Evolutionary conservation across 1,140 invertebrate genomes (phyloP), one percentile per base, ranked within the genome.

Genomic region (Zaprionus davidi): DNA sequence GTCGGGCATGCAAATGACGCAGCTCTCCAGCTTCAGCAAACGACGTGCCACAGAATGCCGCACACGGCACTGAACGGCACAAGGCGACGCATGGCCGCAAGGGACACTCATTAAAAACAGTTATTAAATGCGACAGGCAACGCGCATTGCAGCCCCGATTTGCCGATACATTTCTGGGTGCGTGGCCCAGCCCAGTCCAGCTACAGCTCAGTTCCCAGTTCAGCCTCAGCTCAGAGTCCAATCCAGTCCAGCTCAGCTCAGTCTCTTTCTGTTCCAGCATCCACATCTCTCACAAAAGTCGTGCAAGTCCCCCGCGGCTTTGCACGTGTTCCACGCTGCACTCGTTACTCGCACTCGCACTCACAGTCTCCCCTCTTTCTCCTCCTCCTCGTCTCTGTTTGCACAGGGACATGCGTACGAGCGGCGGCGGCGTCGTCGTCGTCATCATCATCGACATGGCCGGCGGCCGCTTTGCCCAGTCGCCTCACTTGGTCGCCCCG

Each of bases 71-170:
- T 24, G 24, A 36, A 34, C n/a, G 38, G 24, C 38, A 46, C 26
- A 55, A 20, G 28, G 41, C 67, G 69, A 80, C 77, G 73, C 82
- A 70, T 66, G 73, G 65, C 84, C 84, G 68, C 85, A 82, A 88
- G 85, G 85, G 85, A 90, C 85, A 88, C 84, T 88, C 84, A 88
- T 90, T 90, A 88, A 88, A 88, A 88, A 88, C 85, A 88, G 85
- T 88, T 88, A 90, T 88, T 88, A 88, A 88, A 88, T 85, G 85
- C 85, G 85, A 88, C 85, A 88, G 81, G 85, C 84, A 88, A 88
- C 84, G 84, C 84, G 84, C 84, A 81, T 88, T 86, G 38, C 71
- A 11, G 41, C 41, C 41, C 41, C 41, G 41, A 46, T 46, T 46
- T 46, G n/a, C 79, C 72, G 57, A 58, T 46, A 51, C 46, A 80